These are phyloP conservation scores for Tenualosa thibaudeaui DNA, from an alignment of 2,797 vertebrate species.

Conservation along the genomic window DNA sequence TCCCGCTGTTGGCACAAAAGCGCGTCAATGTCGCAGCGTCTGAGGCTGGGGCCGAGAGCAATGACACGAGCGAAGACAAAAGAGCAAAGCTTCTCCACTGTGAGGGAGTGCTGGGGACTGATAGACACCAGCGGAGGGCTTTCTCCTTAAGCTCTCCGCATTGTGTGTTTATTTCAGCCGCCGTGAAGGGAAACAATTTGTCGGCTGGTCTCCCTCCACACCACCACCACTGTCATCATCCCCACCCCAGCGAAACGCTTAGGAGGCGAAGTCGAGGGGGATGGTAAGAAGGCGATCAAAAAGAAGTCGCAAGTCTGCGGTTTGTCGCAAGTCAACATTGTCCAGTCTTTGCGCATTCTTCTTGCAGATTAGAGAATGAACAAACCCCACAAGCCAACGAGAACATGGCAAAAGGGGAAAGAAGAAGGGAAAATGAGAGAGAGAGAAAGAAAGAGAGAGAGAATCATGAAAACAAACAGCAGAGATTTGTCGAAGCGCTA, in stretches of 20 bases:
- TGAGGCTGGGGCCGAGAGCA: constrained; percentile 71
- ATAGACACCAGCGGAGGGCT: constrained; percentile 57
- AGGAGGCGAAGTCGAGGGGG: not conserved
- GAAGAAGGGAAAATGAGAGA: not conserved
- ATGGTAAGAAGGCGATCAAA: constrained; percentile 28
- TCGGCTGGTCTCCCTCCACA: not conserved
- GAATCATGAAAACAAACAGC: constrained; percentile 12
- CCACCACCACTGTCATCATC: no score
- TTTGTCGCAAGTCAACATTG: constrained; percentile 67
- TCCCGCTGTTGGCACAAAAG: constrained; percentile 55
- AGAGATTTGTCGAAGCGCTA: constrained; percentile 35
- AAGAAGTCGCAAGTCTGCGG: no score
- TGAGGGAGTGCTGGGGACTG: constrained; percentile 71
- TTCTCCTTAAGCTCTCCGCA: constrained; percentile 65
- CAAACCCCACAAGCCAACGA: not conserved
- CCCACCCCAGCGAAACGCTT: not conserved
- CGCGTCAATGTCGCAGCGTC: constrained; percentile 58
- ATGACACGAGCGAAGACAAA: constrained; percentile 75
- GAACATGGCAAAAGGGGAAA: constrained; percentile 31
- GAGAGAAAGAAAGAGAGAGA: not conserved
- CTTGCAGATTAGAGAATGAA: constrained; percentile 14
- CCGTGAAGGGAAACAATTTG: constrained; percentile 25
- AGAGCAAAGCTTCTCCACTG: constrained; percentile 64
- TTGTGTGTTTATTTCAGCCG: constrained; percentile 71
- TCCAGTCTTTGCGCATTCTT: constrained; percentile 34